Evolutionary conservation across 2,113 vertebrate species (phyloP).

Genomic region (Percopsis transmontana): DNA sequence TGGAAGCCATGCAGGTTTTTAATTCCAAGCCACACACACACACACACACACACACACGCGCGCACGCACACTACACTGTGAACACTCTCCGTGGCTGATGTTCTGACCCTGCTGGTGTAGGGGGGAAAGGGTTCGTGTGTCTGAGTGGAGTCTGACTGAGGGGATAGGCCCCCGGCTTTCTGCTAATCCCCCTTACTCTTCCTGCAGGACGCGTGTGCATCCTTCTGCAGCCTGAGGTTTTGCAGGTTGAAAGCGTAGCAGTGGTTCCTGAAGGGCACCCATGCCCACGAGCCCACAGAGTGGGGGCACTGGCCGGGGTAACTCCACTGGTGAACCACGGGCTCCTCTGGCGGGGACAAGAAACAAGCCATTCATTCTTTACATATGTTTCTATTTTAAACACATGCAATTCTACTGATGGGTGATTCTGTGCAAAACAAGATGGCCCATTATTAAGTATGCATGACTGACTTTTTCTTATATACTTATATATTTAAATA

Average conservation of each 20-base stretch:
- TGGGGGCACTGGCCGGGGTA: conserved; percentile 87
- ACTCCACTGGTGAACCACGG: conserved; percentile 75
- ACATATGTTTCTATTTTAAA: no score
- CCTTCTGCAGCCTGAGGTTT: conserved; percentile 83
- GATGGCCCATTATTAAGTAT: no score
- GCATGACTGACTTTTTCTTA: no score
- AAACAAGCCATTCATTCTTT: neutral
- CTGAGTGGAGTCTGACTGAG: neutral
- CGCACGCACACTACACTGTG: neutral
- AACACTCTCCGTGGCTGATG: no score
- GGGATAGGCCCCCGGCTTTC: neutral
- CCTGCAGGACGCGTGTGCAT: conserved; percentile 84
- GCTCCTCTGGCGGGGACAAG: conserved; percentile 53
- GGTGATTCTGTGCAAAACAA: no score
- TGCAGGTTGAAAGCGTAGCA: conserved; percentile 97
- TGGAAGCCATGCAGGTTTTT: no score
- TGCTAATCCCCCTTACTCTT: conserved; percentile 77
- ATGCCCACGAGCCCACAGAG: conserved; percentile 82
- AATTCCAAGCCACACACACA: conserved; percentile 1
- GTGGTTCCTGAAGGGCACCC: conserved; percentile 92
- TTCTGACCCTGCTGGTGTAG: no score
- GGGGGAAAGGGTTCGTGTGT: conserved; percentile 1
- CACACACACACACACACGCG: neutral
- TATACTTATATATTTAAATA: no score
- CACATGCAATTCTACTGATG: no score